Percentiles rank a stretch among this genome's conserved stretches.
Evolutionary conservation across 2,113 vertebrate species (phyloP).

Genomic region (Cheirogaleus medius): DNA sequence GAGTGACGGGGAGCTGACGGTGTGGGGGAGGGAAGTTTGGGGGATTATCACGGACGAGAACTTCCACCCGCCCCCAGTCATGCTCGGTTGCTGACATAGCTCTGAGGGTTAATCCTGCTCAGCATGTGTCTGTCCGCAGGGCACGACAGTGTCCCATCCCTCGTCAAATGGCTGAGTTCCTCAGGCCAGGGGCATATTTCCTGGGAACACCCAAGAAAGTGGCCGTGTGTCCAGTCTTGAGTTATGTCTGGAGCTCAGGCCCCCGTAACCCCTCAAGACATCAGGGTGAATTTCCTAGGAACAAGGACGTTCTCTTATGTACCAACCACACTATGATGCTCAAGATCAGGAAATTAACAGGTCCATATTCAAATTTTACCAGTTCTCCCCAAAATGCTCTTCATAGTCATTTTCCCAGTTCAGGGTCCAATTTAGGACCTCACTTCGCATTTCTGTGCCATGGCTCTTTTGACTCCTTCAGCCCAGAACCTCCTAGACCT

Average conservation of each 20-base stretch:
- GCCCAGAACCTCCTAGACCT: not conserved
- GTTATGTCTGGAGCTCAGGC: not conserved
- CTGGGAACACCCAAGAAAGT: not conserved
- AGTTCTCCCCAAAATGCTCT: not conserved
- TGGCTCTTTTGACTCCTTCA: not conserved
- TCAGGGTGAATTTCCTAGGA: not conserved
- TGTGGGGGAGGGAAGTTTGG: rapidly evolving
- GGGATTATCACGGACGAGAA: not conserved
- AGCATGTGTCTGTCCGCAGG: not conserved
- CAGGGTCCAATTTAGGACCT: not conserved
- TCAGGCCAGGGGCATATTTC: not conserved
- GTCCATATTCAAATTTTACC: not conserved
- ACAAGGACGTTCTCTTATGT: not conserved
- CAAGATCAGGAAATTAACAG: not conserved
- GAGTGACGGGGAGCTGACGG: not conserved
- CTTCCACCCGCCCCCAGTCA: too few relatives aligned
- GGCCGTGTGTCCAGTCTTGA: not conserved
- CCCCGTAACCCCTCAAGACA: not conserved
- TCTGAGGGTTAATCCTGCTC: not conserved
- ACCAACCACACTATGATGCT: not conserved
- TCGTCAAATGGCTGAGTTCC: not conserved
- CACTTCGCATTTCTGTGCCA: not conserved
- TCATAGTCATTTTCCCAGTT: not conserved
- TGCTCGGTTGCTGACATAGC: not conserved
- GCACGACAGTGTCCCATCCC: not conserved